Conservation (phyloP, 2,113 vertebrate genomes). For the Nothoprocta pentlandii region DNA sequence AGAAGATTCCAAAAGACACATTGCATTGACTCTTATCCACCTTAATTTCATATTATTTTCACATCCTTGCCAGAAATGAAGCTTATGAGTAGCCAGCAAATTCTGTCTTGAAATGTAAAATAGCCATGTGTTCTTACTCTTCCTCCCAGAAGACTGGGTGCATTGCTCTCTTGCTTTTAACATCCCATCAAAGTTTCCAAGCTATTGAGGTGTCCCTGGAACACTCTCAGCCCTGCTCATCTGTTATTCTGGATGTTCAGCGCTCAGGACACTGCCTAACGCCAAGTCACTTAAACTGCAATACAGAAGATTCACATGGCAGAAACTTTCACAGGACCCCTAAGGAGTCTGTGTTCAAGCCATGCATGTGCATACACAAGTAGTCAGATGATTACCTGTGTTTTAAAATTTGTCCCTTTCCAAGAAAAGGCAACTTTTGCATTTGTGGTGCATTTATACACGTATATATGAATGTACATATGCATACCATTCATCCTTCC, state of each 20-base stretch:
- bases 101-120: neutral
- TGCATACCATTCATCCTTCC: neutral
- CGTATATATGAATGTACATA: neutral
- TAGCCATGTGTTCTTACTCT: neutral
- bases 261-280: neutral
- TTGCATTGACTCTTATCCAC: neutral
- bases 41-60: neutral
- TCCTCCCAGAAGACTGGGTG: neutral
- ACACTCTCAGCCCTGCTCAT: neutral
- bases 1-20: neutral
- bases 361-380: neutral
- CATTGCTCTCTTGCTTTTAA: neutral
- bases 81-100: neutral
- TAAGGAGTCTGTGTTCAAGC: neutral
- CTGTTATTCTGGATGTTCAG: conserved; percentile 31
- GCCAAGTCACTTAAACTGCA: conserved; percentile 24
- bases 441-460: neutral
- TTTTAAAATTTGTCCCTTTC: neutral
- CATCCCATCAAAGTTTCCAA: neutral
- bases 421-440: neutral
- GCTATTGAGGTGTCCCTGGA: neutral
- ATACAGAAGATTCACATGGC: neutral
- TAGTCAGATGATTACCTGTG: neutral
- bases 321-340: neutral
- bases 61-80: neutral